phyloP scores from a whole-genome alignment of 2,888 invertebrate species.

The Athrips mouffetella region DNA sequence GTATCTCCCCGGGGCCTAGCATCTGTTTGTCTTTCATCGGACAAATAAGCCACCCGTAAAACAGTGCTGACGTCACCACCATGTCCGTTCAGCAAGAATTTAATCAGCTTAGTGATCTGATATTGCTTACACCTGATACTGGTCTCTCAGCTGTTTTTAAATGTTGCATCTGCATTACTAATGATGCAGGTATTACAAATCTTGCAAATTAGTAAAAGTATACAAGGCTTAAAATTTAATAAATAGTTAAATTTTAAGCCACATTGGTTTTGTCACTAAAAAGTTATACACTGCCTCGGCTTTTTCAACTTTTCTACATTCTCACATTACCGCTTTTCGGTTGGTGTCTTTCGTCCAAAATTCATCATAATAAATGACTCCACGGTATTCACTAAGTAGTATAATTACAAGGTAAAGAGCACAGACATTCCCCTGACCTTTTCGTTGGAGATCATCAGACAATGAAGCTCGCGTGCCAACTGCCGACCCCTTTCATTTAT shows the following conservation, averaged over 20 bases:
- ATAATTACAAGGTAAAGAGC: neutral
- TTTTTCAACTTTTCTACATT: no score
- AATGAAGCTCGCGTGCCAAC: slow-evolving; percentile 62
- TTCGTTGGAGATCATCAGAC: slow-evolving; percentile 28
- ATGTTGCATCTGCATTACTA: slow-evolving; percentile 1
- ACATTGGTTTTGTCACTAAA: no score
- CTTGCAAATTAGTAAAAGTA: neutral
- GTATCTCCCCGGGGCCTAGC: slow-evolving; percentile 65
- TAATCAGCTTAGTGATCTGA: slow-evolving; percentile 3
- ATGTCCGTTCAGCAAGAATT: slow-evolving; percentile 2
- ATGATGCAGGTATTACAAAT: neutral
- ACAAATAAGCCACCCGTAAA: slow-evolving; percentile 66
- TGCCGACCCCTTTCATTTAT: slow-evolving; percentile 54
- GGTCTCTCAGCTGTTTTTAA: no score
- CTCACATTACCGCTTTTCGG: no score
- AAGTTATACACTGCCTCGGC: no score
- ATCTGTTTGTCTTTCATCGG: slow-evolving; percentile 63
- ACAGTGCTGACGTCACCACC: slow-evolving; percentile 28
- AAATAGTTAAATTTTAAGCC: no score
- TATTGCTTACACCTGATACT: slow-evolving; percentile 5
- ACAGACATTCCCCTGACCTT: slow-evolving; percentile 18
- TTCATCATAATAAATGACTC: no score
- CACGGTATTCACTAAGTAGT: slow-evolving; percentile 3
- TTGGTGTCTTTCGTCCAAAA: no score
- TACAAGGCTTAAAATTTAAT: neutral